phyloP scores from a whole-genome alignment of 2,888 invertebrate genomes.

The Apamea crenata region DNA sequence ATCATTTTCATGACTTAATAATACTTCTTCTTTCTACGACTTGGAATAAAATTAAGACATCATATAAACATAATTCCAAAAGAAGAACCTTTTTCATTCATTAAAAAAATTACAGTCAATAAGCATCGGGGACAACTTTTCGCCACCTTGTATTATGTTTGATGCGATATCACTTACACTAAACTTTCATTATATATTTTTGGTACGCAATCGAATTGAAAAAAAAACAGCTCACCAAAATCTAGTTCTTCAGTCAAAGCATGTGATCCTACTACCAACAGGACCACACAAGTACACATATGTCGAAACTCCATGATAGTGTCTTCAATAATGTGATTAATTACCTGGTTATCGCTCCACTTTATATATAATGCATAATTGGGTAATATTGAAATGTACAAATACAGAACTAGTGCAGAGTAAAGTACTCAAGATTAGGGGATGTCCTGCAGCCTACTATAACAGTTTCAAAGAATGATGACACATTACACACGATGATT shows the following conservation, averaged over 20 bases:
- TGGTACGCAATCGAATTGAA: too few relatives aligned
- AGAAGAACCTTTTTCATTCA: too few relatives aligned
- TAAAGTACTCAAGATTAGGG: conserved; percentile 41
- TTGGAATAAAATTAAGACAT: too few relatives aligned
- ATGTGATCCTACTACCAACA: conserved; percentile 19
- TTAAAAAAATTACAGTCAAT: too few relatives aligned
- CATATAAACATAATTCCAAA: too few relatives aligned
- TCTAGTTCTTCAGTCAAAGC: conserved; percentile 1
- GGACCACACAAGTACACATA: conserved; percentile 22
- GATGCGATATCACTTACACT: not conserved
- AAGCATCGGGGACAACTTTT: too few relatives aligned
- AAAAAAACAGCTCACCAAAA: conserved; percentile 26
- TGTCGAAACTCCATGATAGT: conserved; percentile 34
- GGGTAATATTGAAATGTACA: not conserved
- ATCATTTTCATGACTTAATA: too few relatives aligned
- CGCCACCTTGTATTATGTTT: not conserved
- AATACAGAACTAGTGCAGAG: not conserved
- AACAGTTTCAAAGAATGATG: conserved; percentile 27
- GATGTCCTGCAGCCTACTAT: conserved; percentile 24
- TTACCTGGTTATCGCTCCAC: conserved; percentile 4
- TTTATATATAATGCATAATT: conserved; percentile 39
- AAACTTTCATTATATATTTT: not conserved
- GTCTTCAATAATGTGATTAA: conserved; percentile 35
- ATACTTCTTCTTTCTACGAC: too few relatives aligned
- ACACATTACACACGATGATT: conserved; percentile 22